Conservation (phyloP, 2,888 invertebrate species). For the Melanargia galathea region DNA sequence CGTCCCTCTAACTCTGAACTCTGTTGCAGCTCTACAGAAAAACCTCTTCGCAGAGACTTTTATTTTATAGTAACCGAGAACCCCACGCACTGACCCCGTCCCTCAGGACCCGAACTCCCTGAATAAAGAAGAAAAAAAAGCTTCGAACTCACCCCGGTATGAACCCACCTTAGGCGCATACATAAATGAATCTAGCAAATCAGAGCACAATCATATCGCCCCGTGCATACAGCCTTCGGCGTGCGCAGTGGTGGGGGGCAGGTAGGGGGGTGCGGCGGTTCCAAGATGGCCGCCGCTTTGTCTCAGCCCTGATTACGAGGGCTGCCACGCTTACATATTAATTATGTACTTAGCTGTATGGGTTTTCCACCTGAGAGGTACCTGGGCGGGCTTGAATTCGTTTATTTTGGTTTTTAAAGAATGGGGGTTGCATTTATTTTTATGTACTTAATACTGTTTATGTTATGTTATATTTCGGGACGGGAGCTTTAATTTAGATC, state of each 20-base stretch:
- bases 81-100: neutral
- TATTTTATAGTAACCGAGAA: neutral
- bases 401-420: conserved; percentile 34
- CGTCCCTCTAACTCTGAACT: no score
- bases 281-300: conserved; percentile 77
- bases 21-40: no score
- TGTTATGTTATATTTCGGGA: neutral
- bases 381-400: conserved; percentile 32
- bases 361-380: conserved; percentile 54
- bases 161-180: conserved; percentile 20
- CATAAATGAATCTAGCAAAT: conserved; percentile 39
- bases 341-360: conserved; percentile 71
- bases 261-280: conserved; percentile 47
- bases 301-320: conserved; percentile 78
- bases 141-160: conserved; percentile 8
- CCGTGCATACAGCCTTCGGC: conserved; percentile 43
- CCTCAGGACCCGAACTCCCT: no score
- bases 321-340: conserved; percentile 74
- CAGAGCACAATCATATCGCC: conserved; percentile 37
- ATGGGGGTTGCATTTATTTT: conserved; percentile 27
- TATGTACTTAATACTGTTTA: conserved; percentile 26
- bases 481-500: neutral
- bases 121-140: conserved; percentile 9
- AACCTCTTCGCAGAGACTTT: no score
- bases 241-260: conserved; percentile 43